Evolutionary conservation across 2,113 vertebrate genomes (phyloP).

Genomic region (Stigmatopora nigra): DNA sequence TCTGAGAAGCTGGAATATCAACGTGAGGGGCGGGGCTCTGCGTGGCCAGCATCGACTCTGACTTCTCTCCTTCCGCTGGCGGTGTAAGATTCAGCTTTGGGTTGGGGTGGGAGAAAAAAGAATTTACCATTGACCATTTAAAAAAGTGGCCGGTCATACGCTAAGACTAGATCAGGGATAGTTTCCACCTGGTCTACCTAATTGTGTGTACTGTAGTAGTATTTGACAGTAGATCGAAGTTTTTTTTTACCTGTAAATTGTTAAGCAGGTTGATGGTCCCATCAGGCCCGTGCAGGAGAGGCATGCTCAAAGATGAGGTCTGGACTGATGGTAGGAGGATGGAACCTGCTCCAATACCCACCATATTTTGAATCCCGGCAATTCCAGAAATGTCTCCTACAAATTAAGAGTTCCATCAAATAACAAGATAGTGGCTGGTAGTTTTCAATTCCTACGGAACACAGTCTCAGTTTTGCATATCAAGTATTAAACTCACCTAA

Average conservation of each 20-base stretch:
- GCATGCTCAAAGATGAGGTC: constrained; percentile 76
- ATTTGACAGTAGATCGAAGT: neutral
- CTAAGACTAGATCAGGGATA: neutral
- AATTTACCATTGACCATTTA: neutral
- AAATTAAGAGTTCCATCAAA: neutral
- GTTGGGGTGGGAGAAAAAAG: neutral
- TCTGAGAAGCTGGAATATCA: constrained; percentile 57
- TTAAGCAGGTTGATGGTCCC: constrained; percentile 66
- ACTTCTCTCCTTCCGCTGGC: constrained; percentile 63
- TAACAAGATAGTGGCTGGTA: neutral
- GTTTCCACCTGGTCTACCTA: neutral
- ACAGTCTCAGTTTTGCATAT: neutral
- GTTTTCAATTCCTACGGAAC: neutral
- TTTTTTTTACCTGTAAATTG: constrained; percentile 57
- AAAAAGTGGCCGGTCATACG: neutral
- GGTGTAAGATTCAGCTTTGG: constrained; percentile 67
- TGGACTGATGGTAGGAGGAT: constrained; percentile 73
- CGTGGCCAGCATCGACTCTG: constrained; percentile 51
- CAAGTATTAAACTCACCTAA: constrained; percentile 63
- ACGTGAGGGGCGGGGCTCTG: constrained; percentile 56
- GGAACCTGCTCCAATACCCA: constrained; percentile 64
- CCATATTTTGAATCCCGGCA: constrained; percentile 67
- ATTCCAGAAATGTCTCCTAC: constrained; percentile 77
- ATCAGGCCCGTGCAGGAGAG: constrained; percentile 72
- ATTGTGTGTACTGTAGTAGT: neutral